These are phyloP conservation scores for Andrena trimmerana DNA, from an alignment of 2,888 invertebrate species.

Conservation along the genomic window DNA sequence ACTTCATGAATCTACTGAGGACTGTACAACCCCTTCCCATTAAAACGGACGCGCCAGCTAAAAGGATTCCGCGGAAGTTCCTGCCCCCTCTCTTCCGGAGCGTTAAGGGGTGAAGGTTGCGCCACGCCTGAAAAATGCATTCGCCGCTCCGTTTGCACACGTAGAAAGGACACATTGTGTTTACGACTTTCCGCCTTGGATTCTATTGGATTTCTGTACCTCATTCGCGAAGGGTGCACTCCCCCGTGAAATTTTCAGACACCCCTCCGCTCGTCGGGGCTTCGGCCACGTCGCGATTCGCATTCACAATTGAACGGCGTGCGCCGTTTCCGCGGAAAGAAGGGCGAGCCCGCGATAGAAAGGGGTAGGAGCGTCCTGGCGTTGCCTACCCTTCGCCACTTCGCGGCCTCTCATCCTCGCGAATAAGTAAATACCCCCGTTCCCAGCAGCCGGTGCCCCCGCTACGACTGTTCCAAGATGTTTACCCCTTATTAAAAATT, in stretches of 20 bases:
- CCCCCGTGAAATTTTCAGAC: conserved; percentile 58
- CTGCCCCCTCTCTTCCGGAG: conserved; percentile 20
- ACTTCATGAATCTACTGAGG: conserved; percentile 49
- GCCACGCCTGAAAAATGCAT: conserved; percentile 66
- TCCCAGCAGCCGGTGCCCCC: background rate
- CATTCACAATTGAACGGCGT: conserved; percentile 31
- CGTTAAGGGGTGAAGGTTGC: conserved; percentile 48
- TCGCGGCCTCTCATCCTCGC: conserved; percentile 13
- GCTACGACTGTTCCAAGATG: conserved; percentile 24
- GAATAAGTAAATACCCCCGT: conserved; percentile 38
- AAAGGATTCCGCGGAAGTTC: conserved; percentile 62
- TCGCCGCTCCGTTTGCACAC: conserved; percentile 53
- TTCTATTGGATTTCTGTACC: conserved; percentile 62
- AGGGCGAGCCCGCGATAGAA: background rate
- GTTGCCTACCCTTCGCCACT: conserved; percentile 10
- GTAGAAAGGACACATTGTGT: conserved; percentile 60
- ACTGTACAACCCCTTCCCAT: conserved; percentile 58
- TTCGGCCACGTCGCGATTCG: conserved; percentile 19
- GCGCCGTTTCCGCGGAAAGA: background rate
- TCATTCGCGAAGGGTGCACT: conserved; percentile 41
- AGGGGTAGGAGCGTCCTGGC: background rate
- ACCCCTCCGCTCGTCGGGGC: background rate
- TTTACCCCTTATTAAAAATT: conserved; percentile 56
- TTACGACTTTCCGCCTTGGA: conserved; percentile 57
- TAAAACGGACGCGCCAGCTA: conserved; percentile 67